These are phyloP conservation scores for Actinernus sp. DNA, from an alignment of 92 coral and sea anemone genomes.

Conservation along the genomic window DNA sequence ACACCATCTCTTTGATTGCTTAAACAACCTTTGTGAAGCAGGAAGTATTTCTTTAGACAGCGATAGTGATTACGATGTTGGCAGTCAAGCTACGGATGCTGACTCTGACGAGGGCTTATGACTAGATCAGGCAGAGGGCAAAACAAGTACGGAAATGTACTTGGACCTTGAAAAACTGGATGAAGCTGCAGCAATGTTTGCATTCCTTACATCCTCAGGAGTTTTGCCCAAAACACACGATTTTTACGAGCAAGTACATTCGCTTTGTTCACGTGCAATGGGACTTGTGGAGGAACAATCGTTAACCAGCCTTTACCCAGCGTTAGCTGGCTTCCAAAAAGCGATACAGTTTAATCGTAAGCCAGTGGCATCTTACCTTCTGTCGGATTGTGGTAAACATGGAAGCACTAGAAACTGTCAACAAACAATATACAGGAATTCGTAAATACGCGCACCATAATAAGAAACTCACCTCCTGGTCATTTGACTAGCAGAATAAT, in stretches of 20 bases:
- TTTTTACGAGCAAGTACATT: constrained; percentile 40
- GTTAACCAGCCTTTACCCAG: constrained; percentile 38
- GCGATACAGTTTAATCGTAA: constrained; percentile 59
- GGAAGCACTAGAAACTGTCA: constrained; percentile 24
- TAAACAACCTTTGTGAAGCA: no score
- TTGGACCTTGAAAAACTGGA: constrained; percentile 52
- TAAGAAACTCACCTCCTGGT: constrained; percentile 45
- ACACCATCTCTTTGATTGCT: no score
- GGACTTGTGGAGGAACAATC: constrained; percentile 50
- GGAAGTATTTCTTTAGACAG: no score
- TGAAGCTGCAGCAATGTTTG: constrained; percentile 56
- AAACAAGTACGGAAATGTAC: no score
- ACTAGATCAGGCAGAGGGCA: no score
- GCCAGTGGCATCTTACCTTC: constrained; percentile 50
- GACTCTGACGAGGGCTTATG: no score
- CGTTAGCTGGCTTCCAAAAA: constrained; percentile 18
- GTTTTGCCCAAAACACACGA: constrained; percentile 28
- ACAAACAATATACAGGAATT: constrained; percentile 36
- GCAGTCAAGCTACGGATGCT: no score
- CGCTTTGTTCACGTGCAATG: constrained; percentile 33
- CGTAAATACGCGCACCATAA: constrained; percentile 39
- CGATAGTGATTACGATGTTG: no score
- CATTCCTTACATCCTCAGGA: constrained; percentile 45
- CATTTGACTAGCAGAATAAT: constrained; percentile 37
- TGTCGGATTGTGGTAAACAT: constrained; percentile 50